These are phyloP conservation scores for Protophormia terraenovae DNA, from an alignment of 2,888 invertebrate genomes.

Conservation along the genomic window DNA sequence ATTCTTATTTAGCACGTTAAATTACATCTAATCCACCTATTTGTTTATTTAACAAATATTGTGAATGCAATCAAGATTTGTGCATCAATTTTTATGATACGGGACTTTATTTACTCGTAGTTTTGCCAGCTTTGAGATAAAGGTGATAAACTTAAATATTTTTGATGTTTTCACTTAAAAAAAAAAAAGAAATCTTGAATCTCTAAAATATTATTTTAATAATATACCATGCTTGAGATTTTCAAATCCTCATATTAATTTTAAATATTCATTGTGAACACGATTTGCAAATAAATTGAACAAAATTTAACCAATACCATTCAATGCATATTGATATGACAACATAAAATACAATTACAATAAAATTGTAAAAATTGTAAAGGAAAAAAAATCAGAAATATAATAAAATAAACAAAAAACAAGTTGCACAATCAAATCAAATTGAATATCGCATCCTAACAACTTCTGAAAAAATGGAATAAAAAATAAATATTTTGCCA, in stretches of 20 bases:
- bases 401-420: slow-evolving; percentile 60
- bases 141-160: too few relatives aligned
- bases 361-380: slow-evolving; percentile 35
- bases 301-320: slow-evolving; percentile 33
- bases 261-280: slow-evolving; percentile 48
- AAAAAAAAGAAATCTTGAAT: neutral
- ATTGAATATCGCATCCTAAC: slow-evolving; percentile 77
- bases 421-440: slow-evolving; percentile 77
- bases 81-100: too few relatives aligned
- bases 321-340: slow-evolving; percentile 65
- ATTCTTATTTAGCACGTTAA: too few relatives aligned
- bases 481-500: slow-evolving; percentile 48
- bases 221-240: too few relatives aligned
- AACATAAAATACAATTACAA: slow-evolving; percentile 58
- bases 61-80: too few relatives aligned
- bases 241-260: neutral
- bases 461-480: neutral
- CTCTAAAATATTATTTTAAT: too few relatives aligned
- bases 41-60: too few relatives aligned
- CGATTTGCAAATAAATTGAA: slow-evolving; percentile 52
- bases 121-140: too few relatives aligned
- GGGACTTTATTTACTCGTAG: too few relatives aligned
- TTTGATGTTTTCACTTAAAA: too few relatives aligned
- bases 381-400: slow-evolving; percentile 29
- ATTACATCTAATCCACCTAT: too few relatives aligned